Percentiles rank a stretch among this genome's conserved stretches.
Evolutionary conservation across 2,113 vertebrate genomes (phyloP).

Genomic region (Lepidothrix coronata): DNA sequence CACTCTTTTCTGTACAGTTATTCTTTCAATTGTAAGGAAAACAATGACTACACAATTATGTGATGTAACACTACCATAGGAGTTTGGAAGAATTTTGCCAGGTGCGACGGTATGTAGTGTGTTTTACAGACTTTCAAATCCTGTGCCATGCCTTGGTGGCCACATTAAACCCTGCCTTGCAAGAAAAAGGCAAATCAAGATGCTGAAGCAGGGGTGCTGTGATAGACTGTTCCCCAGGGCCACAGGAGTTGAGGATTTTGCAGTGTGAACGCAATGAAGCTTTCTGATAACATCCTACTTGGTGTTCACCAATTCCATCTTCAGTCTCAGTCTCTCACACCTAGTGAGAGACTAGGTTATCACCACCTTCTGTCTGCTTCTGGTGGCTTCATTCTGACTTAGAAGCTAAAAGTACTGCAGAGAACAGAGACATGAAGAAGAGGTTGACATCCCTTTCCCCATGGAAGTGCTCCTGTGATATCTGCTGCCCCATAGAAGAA

Average conservation of each 20-base stretch:
- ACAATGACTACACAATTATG: background rate
- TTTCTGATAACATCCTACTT: background rate
- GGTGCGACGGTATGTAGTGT: background rate
- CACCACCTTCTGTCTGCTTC: background rate
- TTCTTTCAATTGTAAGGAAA: background rate
- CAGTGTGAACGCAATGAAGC: background rate
- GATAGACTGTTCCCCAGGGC: background rate
- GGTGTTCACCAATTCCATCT: background rate
- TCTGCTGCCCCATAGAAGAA: background rate
- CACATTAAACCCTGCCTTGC: background rate
- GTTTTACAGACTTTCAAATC: background rate
- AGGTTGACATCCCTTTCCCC: fast-evolving
- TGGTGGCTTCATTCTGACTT: background rate
- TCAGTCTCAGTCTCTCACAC: background rate
- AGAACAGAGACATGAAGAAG: background rate
- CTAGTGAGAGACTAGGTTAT: background rate
- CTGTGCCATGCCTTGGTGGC: background rate
- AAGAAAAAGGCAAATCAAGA: background rate
- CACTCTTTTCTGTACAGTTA: background rate
- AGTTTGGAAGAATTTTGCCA: background rate
- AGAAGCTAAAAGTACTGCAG: background rate
- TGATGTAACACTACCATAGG: background rate
- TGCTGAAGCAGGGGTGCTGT: background rate
- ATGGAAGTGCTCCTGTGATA: background rate
- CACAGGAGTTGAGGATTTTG: background rate